A percentile compares a stretch with the other conserved stretches of the same genome.
Evolutionary conservation across 2,113 vertebrate species (phyloP).

Genomic region (Strigops habroptila): DNA sequence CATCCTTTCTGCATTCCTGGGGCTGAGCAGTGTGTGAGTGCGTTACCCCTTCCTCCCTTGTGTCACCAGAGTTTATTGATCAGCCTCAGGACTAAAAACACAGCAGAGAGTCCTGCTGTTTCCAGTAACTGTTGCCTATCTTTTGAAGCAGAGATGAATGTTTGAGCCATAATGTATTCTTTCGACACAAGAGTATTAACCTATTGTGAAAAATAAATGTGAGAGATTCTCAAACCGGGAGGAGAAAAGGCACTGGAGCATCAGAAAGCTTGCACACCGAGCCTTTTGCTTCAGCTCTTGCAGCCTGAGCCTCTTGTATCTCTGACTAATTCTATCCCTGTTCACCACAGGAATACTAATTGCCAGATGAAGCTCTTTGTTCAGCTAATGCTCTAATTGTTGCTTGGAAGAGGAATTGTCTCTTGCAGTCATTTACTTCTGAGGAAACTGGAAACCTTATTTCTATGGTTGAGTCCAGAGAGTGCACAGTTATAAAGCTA

Average conservation of each 20-base stretch:
- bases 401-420: constrained; percentile 21
- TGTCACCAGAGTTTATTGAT: constrained; percentile 19
- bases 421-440: background rate
- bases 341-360: constrained; percentile 63
- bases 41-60: background rate
- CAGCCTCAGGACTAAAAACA: constrained; percentile 42
- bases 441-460: background rate
- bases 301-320: constrained; percentile 14
- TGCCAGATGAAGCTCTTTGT: constrained; percentile 64
- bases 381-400: constrained; percentile 52
- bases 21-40: background rate
- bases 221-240: constrained; percentile 3
- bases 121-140: constrained; percentile 55
- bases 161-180: constrained; percentile 40
- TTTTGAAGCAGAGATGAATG: constrained; percentile 55
- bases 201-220: constrained; percentile 46
- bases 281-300: constrained; percentile 22
- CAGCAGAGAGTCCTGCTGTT: constrained; percentile 36
- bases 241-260: background rate
- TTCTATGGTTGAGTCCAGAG: background rate
- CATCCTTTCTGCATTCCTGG: constrained; percentile 31
- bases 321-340: constrained; percentile 47
- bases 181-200: background rate
- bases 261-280: constrained; percentile 5
- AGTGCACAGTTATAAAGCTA: background rate